Evolutionary conservation across 2,888 invertebrate species (phyloP), one percentile per base, ranked within the genome.

Genomic region (Caenorhabditis sp.): DNA sequence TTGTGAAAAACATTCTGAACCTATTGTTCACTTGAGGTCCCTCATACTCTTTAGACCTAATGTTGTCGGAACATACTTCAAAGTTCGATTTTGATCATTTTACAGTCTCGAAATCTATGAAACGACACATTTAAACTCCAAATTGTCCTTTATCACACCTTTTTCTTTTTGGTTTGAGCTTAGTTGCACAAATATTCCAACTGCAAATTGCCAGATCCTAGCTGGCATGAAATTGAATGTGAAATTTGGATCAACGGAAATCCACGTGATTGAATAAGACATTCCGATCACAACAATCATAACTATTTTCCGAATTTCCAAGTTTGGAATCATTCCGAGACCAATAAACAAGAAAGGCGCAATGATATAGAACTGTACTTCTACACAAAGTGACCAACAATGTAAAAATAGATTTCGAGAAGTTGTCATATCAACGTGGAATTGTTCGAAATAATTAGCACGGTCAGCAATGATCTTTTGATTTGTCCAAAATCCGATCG

Each of bases 121-220:
- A n/a, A n/a, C n/a, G n/a, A n/a, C n/a, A n/a, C n/a, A n/a, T n/a
- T n/a, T n/a, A n/a, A n/a, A n/a, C n/a, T n/a, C n/a, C n/a, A n/a
- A n/a, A n/a, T n/a, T n/a, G n/a, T 50, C 21, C 50, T n/a, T n/a
- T n/a, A n/a, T n/a, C n/a, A n/a, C n/a, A n/a, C n/a, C n/a, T n/a
- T n/a, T n/a, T n/a, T n/a, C n/a, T n/a, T n/a, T n/a, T n/a, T n/a
- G n/a, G n/a, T 31, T 10, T 31, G 31, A 31, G 10, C 31, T 7
- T 31, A 12, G 12, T 43, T 43, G 7, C 1, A n/a, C 56, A 8
- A 56, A 23, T 26, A 56, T 56, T 25, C 56, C 56, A 27, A 27
- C 31, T 27, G 26, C 12, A 58, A 67, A 67, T 38, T 67, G 67
- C 67, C 67, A 67, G 20, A 67, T 20, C 56, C 67, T 61, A 1